phyloP scores from a whole-genome alignment of 2,888 invertebrate genomes.

The Pyrgus malvae region DNA sequence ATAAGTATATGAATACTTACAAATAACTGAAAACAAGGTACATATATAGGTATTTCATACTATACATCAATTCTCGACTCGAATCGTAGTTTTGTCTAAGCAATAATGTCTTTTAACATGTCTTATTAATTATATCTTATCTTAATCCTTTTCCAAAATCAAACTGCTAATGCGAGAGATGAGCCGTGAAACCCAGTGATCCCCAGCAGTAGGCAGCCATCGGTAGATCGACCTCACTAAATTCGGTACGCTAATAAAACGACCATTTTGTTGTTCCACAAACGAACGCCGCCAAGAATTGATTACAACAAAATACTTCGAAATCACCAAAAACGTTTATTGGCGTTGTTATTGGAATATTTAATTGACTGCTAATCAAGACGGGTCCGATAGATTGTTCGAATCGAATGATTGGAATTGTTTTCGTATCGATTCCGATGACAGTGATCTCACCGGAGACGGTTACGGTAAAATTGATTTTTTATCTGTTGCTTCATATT shows the following conservation, averaged over 20 bases:
- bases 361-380: constrained; percentile 78
- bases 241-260: constrained; percentile 80
- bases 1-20: too few species aligned
- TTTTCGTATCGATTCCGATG: constrained; percentile 39
- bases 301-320: constrained; percentile 79
- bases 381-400: constrained; percentile 42
- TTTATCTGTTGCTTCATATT: constrained; percentile 1
- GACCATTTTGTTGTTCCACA: constrained; percentile 65
- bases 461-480: constrained; percentile 18
- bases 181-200: constrained; percentile 12
- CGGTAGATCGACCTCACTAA: constrained; percentile 61
- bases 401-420: constrained; percentile 45
- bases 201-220: constrained; percentile 28
- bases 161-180: constrained; percentile 15
- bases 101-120: not conserved
- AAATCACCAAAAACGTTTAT: constrained; percentile 78
- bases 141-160: not conserved
- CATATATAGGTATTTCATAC: too few species aligned
- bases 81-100: not conserved
- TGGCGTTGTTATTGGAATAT: constrained; percentile 72
- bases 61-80: too few species aligned
- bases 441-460: constrained; percentile 45
- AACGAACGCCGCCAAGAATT: constrained; percentile 78
- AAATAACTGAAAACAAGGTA: too few species aligned
- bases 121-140: not conserved